These are phyloP conservation scores for Calonectris borealis DNA, from an alignment of 2,113 vertebrate genomes.

Conservation along the genomic window DNA sequence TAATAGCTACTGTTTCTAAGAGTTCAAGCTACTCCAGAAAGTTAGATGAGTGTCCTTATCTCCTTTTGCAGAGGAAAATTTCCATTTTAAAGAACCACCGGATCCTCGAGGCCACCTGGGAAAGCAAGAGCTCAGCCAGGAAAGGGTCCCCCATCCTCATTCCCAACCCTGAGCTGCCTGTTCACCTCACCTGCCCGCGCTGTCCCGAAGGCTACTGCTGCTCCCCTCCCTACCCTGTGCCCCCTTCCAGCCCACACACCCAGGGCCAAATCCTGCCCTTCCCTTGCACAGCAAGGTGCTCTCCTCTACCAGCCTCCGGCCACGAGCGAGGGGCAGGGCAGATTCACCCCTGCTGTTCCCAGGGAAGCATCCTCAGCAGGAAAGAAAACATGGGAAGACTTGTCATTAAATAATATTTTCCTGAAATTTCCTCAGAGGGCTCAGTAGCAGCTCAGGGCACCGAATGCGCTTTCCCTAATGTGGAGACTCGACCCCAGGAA, in stretches of 20 bases:
- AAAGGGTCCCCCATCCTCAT: neutral
- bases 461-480: accelerated
- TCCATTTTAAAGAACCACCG: neutral
- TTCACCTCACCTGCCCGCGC: neutral
- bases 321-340: accelerated
- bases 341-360: neutral
- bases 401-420: neutral
- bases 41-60: neutral
- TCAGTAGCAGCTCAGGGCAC: neutral
- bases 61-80: neutral
- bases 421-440: neutral
- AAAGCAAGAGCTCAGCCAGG: neutral
- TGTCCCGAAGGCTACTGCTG: neutral
- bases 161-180: neutral
- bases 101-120: neutral
- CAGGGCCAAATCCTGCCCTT: neutral
- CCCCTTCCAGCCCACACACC: accelerated
- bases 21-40: neutral
- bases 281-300: neutral
- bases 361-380: neutral
- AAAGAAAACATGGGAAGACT: neutral
- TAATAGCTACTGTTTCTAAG: neutral
- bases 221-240: neutral
- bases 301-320: neutral
- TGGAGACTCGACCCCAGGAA: neutral